Percentiles rank a stretch among this genome's conserved stretches.
These are phyloP conservation scores for Alosa sapidissima DNA, from an alignment of 2,797 vertebrate species.

Conservation along the genomic window DNA sequence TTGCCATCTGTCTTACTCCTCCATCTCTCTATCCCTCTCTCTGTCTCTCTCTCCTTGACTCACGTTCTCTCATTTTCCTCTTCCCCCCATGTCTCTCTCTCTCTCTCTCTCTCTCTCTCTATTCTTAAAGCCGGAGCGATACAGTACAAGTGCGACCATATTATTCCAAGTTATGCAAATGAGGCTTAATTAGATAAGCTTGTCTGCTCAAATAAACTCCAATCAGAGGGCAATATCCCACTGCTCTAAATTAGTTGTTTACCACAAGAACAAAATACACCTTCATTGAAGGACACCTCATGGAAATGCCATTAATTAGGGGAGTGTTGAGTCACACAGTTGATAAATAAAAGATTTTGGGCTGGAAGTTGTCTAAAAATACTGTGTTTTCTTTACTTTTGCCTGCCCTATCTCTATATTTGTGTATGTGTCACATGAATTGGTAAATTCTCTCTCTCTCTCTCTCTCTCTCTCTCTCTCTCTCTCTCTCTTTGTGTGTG, in stretches of 20 bases:
- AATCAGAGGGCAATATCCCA: slow-evolving; percentile 43
- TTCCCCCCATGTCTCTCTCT: neutral
- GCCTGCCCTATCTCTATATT: neutral
- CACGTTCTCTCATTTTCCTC: neutral
- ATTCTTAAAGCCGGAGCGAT: neutral
- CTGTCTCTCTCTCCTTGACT: neutral
- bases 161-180: slow-evolving; percentile 24
- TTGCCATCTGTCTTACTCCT: neutral
- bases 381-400: slow-evolving; percentile 14
- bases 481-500: neutral
- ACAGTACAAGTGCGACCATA: neutral
- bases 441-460: neutral
- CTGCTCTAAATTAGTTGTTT: slow-evolving; percentile 68
- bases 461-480: neutral
- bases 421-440: neutral
- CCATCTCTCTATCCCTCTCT: neutral
- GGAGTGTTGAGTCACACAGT: slow-evolving; percentile 57
- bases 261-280: slow-evolving; percentile 52
- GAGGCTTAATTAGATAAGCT: slow-evolving; percentile 39
- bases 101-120: neutral
- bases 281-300: slow-evolving; percentile 64
- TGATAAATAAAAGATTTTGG: slow-evolving; percentile 69
- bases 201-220: slow-evolving; percentile 30
- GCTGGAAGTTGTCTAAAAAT: slow-evolving; percentile 61
- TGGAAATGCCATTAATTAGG: slow-evolving; percentile 77